Evolutionary conservation across 2,797 vertebrate species (phyloP), one percentile per base, ranked within the genome.

Genomic region (Galaxias olidus): DNA sequence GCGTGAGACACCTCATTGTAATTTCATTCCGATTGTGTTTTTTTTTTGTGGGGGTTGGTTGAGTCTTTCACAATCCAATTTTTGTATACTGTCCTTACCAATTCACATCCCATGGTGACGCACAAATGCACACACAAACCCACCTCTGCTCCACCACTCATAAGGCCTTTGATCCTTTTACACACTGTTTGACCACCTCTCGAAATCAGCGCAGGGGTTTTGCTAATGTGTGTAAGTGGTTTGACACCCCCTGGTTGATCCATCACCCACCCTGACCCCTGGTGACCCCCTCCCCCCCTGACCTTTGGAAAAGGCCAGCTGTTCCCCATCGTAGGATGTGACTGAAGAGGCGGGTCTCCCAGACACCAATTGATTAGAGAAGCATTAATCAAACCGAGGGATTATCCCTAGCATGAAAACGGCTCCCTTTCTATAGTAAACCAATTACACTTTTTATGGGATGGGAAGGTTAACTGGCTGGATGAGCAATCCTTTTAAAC

Each of bases 281-380:
- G 85, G 66, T 85, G 82, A 88, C 89, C 91, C 88, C 92, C 86
- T 77, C 85, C 87, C 86, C 85, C 72, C 87, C 88, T 86, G 94
- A 96, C 94, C 95, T 95, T 95, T 94, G 85, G 90, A 95, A n/a
- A 95, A 89, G 94, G 94, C 94, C 94, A 96, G 95, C 95, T 96
- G 95, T 92, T 96, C 90, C 92, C 93, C 90, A 93, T 94, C 91
- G 87, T 92, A 90, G 86, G 92, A 91, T 91, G 89, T 92, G 92
- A 95, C 93, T 92, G 91, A 85, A 92, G 93, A 93, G 92, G 91
- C 89, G 90, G 91, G 90, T 91, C 90, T 91, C 89, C 83, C 86
- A 94, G 93, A 95, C 93, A 92, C 86, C 93, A 91, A 98, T 96
- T 96, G 96, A 98, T 98, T 96, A 95, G 90, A 94, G 92, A 89